Evolutionary conservation across 1,140 invertebrate genomes (phyloP).

Genomic region (Drosophila willistoni): DNA sequence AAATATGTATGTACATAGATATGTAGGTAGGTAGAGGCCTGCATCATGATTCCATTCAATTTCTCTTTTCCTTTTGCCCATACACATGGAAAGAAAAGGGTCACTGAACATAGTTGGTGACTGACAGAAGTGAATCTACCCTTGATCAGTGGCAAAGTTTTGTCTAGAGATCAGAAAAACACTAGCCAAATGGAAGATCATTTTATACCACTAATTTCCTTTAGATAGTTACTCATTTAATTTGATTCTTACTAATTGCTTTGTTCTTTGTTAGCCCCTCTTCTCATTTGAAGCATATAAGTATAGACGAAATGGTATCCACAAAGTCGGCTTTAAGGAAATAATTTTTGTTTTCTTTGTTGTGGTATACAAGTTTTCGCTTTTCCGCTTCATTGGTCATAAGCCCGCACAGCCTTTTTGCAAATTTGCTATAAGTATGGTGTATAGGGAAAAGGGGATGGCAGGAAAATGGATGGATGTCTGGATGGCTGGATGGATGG

Average conservation of each 20-base stretch:
- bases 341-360: slow-evolving; percentile 15
- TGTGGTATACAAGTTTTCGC: slow-evolving; percentile 46
- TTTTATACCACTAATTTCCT: too few species aligned
- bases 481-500: background rate
- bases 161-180: too few species aligned
- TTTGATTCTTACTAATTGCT: too few species aligned
- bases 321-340: background rate
- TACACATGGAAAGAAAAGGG: background rate
- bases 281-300: too few species aligned
- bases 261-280: too few species aligned
- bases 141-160: too few species aligned
- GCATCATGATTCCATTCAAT: slow-evolving; percentile 13
- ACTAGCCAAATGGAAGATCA: too few species aligned
- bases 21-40: background rate
- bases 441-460: too few species aligned
- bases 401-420: slow-evolving; percentile 44
- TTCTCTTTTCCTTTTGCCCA: background rate
- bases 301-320: background rate
- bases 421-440: background rate
- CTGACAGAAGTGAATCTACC: too few species aligned
- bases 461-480: background rate
- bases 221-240: too few species aligned
- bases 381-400: slow-evolving; percentile 21
- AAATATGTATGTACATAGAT: background rate
- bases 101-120: background rate